Evolutionary conservation across 2,797 vertebrate species (phyloP).

Genomic region (Podargus strigoides): DNA sequence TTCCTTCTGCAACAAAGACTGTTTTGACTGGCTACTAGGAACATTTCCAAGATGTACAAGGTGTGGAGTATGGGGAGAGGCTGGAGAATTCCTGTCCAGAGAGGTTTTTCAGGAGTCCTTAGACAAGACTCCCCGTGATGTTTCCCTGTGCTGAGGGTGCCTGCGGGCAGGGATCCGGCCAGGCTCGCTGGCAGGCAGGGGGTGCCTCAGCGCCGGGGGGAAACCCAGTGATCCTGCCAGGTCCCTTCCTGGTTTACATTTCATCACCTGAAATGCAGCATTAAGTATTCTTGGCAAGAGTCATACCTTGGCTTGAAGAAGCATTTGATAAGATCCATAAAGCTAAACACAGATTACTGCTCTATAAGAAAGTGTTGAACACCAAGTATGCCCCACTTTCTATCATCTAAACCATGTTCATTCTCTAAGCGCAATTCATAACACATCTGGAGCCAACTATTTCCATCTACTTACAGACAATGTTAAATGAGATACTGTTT

Average conservation of each 20-base stretch:
- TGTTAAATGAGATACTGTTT: constrained; percentile 4
- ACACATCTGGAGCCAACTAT: not conserved
- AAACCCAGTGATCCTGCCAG: not conserved
- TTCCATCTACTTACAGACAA: not conserved
- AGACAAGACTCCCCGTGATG: not conserved
- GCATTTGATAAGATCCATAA: constrained; percentile 20
- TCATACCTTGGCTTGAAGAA: not conserved
- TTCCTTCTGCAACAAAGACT: constrained; percentile 25
- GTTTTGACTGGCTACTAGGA: not conserved
- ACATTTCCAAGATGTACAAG: constrained; percentile 7
- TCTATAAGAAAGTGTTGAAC: constrained; percentile 59
- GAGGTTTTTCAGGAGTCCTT: not conserved
- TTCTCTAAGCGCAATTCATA: not conserved
- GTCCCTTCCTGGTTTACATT: not conserved
- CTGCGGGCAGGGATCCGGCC: rapidly evolving
- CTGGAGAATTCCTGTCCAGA: not conserved
- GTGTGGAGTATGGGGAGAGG: not conserved
- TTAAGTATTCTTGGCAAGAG: constrained; percentile 22
- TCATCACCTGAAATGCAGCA: rapidly evolving
- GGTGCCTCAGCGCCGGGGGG: not conserved
- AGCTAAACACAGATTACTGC: not conserved
- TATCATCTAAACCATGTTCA: not conserved
- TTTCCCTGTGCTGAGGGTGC: not conserved
- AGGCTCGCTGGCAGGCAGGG: not conserved
- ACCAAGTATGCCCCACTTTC: constrained; percentile 11